phyloP scores from a whole-genome alignment of 2,113 vertebrate genomes.

The Nettapus auritus region DNA sequence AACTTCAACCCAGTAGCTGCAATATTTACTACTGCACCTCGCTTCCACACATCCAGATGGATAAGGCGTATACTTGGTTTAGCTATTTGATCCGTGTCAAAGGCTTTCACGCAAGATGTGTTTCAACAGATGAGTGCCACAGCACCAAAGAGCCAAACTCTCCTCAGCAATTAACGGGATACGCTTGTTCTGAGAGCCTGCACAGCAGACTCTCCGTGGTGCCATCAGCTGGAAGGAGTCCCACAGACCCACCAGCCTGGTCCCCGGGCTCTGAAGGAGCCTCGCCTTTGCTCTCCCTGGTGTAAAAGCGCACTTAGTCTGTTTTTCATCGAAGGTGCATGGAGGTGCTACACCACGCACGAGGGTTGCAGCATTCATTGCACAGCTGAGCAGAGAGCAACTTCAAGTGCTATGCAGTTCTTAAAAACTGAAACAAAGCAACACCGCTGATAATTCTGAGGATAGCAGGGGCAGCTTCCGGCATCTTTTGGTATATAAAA shows the following conservation, averaged over 20 bases:
- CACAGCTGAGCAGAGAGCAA: not conserved
- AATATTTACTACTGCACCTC: not conserved
- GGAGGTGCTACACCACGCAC: rapidly evolving
- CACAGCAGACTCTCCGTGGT: not conserved
- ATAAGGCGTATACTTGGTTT: not conserved
- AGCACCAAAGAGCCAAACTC: not conserved
- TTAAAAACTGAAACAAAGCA: not conserved
- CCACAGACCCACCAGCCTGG: not conserved
- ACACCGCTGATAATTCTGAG: not conserved
- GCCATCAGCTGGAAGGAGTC: not conserved
- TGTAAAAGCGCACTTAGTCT: not conserved
- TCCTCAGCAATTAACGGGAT: not conserved
- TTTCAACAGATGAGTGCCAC: not conserved
- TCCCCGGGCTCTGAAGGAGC: not conserved
- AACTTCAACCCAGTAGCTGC: not conserved
- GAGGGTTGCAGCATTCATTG: not conserved
- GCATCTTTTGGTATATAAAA: not conserved
- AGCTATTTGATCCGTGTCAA: not conserved
- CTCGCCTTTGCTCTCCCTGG: not conserved
- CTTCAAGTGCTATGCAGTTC: not conserved
- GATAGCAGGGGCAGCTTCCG: not conserved
- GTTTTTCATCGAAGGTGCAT: rapidly evolving
- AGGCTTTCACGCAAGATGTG: not conserved
- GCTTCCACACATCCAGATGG: not conserved
- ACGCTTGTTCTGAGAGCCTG: rapidly evolving